Conservation (phyloP, 2,888 invertebrate species). For the Torymus auratus region DNA sequence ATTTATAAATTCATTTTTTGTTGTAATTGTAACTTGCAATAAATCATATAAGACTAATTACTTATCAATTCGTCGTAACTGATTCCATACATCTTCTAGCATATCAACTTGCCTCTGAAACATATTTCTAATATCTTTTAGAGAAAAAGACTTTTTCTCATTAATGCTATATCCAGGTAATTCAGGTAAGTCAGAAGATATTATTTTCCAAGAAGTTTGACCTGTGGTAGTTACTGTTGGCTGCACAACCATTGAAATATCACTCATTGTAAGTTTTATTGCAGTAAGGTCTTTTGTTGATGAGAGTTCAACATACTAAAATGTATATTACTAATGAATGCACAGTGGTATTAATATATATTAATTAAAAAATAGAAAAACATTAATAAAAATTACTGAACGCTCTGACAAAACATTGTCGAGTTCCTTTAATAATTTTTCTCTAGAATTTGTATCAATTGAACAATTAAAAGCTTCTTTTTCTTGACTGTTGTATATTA, state of each 20-base stretch:
- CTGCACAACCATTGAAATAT: conserved; percentile 65
- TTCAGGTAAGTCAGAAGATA: conserved; percentile 69
- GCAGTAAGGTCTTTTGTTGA: conserved; percentile 63
- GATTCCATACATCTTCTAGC: conserved; percentile 65
- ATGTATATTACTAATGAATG: conserved; percentile 4
- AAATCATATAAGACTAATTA: conserved; percentile 57
- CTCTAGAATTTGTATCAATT: conserved; percentile 18
- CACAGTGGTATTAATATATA: too few species aligned
- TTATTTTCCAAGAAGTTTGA: conserved; percentile 63
- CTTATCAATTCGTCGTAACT: conserved; percentile 70
- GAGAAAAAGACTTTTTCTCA: conserved; percentile 62
- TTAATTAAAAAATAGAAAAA: too few species aligned
- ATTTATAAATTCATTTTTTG: conserved; percentile 26
- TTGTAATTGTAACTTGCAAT: neutral
- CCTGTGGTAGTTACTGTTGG: conserved; percentile 59
- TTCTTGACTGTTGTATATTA: conserved; percentile 10
- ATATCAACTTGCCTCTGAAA: conserved; percentile 65
- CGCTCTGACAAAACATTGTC: conserved; percentile 61
- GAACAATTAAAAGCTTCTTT: neutral
- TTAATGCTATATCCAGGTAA: conserved; percentile 61
- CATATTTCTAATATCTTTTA: conserved; percentile 62
- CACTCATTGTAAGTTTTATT: conserved; percentile 65
- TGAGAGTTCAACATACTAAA: conserved; percentile 64
- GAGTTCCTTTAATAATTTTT: conserved; percentile 65
- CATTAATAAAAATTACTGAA: conserved; percentile 62